Conservation (phyloP, 2,797 vertebrate species). For the Dallia pectoralis region DNA sequence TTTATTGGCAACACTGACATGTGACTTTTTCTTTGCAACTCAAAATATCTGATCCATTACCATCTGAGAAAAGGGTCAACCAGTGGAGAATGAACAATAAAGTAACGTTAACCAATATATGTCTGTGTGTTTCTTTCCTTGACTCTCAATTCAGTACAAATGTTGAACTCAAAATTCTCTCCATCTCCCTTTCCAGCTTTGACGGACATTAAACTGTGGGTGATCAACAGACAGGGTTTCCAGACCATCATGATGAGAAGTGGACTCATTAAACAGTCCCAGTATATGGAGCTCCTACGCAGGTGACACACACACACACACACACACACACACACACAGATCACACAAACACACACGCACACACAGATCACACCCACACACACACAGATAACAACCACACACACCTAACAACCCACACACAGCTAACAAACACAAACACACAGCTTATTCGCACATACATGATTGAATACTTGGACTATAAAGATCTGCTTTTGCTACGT, state of each 20-base stretch:
- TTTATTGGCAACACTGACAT: too few relatives aligned
- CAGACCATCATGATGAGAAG: constrained; percentile 78
- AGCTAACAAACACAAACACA: not conserved
- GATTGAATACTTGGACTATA: not conserved
- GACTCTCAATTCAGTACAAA: not conserved
- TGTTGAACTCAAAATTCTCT: not conserved
- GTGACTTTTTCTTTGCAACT: too few relatives aligned
- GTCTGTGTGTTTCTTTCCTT: not conserved
- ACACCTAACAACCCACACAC: not conserved
- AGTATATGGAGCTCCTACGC: constrained; percentile 71
- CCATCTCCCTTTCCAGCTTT: constrained; percentile 53
- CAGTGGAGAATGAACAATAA: too few relatives aligned
- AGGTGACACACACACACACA: constrained; percentile 49
- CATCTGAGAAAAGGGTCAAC: too few relatives aligned
- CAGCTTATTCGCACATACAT: constrained; percentile 6
- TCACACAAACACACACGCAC: not conserved
- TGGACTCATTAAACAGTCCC: constrained; percentile 70
- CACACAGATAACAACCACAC: not conserved
- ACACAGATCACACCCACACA: not conserved
- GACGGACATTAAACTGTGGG: constrained; percentile 73
- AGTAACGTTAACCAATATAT: too few relatives aligned
- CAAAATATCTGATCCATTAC: too few relatives aligned
- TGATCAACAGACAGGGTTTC: constrained; percentile 71
- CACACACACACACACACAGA: not conserved
- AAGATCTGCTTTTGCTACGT: not conserved